These are phyloP conservation scores for Toxotes chatareus DNA, from an alignment of 2,113 vertebrate genomes.

Conservation along the genomic window DNA sequence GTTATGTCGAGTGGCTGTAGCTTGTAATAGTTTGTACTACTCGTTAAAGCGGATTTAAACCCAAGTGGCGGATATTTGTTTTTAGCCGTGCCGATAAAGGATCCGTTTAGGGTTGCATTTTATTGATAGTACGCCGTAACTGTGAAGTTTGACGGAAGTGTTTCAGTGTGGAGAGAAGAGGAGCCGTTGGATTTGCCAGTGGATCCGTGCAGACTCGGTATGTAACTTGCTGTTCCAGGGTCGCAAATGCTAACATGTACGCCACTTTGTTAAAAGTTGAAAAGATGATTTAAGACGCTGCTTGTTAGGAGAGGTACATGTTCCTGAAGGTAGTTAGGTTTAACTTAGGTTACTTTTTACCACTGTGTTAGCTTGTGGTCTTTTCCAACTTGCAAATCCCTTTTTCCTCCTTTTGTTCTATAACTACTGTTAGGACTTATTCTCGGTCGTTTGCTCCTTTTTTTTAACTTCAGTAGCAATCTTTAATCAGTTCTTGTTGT, in stretches of 20 bases:
- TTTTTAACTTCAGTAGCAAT: background rate
- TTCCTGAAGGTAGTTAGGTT: accelerated
- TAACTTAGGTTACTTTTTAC: conserved; percentile 7
- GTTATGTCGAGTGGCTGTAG: conserved; percentile 52
- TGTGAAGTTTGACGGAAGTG: conserved; percentile 39
- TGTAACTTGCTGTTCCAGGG: conserved; percentile 6
- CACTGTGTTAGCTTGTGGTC: background rate
- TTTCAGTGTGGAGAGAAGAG: conserved; percentile 40
- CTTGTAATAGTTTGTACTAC: conserved; percentile 46
- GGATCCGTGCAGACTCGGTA: conserved; percentile 60
- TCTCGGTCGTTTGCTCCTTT: too few relatives aligned
- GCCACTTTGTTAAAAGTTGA: background rate
- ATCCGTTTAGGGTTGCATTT: background rate
- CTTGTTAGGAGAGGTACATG: accelerated
- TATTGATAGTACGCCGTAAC: background rate
- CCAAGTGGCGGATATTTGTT: background rate
- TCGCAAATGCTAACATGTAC: background rate
- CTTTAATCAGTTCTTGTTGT: background rate
- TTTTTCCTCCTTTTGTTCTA: background rate
- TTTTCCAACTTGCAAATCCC: background rate
- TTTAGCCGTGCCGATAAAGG: background rate
- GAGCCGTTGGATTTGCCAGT: conserved; percentile 48
- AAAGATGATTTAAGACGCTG: accelerated
- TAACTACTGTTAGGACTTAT: background rate
- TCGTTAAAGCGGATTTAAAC: conserved; percentile 56